Evolutionary conservation across 2,113 vertebrate genomes (phyloP).

Genomic region (Saccopteryx leptura): DNA sequence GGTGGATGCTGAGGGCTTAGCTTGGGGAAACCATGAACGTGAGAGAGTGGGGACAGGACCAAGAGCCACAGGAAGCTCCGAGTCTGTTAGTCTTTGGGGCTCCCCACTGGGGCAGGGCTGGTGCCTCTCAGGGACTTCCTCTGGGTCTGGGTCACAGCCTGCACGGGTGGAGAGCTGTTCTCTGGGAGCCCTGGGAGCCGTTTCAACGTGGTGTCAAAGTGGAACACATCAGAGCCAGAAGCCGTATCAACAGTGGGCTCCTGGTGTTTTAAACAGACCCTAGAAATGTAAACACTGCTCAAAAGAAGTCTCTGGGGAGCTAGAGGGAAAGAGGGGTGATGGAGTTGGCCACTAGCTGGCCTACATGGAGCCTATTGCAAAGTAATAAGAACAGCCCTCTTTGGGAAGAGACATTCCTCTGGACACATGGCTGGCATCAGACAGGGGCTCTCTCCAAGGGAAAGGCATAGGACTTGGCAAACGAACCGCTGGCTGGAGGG

Average conservation of each 20-base stretch:
- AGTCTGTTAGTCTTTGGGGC: background rate
- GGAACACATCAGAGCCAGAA: background rate
- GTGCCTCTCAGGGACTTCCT: background rate
- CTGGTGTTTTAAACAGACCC: background rate
- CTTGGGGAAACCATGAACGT: background rate
- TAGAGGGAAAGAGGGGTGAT: background rate
- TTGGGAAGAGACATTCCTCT: background rate
- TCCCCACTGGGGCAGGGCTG: background rate
- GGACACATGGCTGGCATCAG: background rate
- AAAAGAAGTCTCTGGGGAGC: background rate
- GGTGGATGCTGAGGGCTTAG: background rate
- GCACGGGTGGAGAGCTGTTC: background rate
- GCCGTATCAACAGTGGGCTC: background rate
- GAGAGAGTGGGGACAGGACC: background rate
- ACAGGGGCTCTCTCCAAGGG: background rate
- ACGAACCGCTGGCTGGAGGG: background rate
- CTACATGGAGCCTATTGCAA: background rate
- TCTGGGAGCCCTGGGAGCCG: background rate
- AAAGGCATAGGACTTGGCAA: background rate
- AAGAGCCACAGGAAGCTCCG: background rate
- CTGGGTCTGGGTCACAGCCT: background rate
- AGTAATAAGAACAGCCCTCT: background rate
- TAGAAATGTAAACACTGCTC: background rate
- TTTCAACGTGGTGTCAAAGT: background rate
- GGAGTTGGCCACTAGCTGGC: background rate